phyloP scores from a whole-genome alignment of 2,888 invertebrate genomes.

The Hirtodrosophila histrioides region DNA sequence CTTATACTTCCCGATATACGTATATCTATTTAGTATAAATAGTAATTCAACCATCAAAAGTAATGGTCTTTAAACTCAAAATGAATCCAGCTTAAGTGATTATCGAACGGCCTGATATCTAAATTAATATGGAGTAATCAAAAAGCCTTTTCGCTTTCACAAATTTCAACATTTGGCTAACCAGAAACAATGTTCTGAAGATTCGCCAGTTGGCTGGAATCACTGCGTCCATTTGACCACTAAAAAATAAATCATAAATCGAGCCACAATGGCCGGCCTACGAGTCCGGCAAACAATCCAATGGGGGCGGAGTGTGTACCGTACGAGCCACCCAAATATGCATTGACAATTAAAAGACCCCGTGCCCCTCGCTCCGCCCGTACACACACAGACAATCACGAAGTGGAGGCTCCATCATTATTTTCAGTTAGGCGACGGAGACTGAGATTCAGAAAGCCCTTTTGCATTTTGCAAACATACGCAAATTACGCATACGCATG shows the following conservation, averaged over 20 bases:
- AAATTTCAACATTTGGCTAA: too few species aligned
- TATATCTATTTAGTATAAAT: too few species aligned
- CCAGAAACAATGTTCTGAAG: background rate
- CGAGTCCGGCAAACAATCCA: constrained; percentile 54
- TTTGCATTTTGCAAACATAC: constrained; percentile 62
- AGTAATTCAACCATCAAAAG: too few species aligned
- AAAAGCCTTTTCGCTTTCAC: background rate
- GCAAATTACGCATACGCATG: constrained; percentile 66
- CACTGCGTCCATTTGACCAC: constrained; percentile 43
- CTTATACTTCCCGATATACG: too few species aligned
- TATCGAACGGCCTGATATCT: background rate
- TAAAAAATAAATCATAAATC: constrained; percentile 74
- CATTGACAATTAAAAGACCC: constrained; percentile 72
- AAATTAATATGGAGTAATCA: constrained; percentile 8
- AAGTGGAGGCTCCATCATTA: constrained; percentile 52
- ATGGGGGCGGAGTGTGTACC: background rate
- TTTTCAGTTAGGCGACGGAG: constrained; percentile 60
- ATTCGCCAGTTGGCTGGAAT: background rate
- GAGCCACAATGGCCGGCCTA: constrained; percentile 60
- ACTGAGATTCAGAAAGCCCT: constrained; percentile 42
- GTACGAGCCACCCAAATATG: constrained; percentile 55
- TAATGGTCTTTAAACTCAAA: background rate
- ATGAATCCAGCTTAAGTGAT: constrained; percentile 1
- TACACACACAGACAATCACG: constrained; percentile 3
- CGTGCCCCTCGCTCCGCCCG: constrained; percentile 6